Percentiles rank a stretch among this genome's conserved stretches.
Conservation (phyloP, 2,797 vertebrate genomes). For the Graptemys geographica region DNA sequence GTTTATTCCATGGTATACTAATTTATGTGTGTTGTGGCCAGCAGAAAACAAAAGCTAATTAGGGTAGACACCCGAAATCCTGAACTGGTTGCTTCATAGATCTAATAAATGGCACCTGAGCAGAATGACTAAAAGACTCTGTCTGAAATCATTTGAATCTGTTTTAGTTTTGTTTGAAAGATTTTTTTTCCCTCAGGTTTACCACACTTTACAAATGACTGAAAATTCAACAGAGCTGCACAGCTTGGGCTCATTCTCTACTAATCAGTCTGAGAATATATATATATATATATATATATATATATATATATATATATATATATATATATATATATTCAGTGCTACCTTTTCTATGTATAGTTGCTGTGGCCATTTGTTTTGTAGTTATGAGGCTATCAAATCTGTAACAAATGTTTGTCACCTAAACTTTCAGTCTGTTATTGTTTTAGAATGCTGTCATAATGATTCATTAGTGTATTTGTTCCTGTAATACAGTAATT, state of each 20-base stretch:
- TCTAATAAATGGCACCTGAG: neutral
- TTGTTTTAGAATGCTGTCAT: conserved; percentile 13
- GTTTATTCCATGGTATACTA: neutral
- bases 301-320: neutral
- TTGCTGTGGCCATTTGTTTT: neutral
- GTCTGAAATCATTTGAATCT: neutral
- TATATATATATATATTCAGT: neutral
- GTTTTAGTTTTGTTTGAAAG: neutral
- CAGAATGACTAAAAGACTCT: neutral
- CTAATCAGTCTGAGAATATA: too few species aligned
- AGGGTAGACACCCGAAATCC: neutral
- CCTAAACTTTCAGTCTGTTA: neutral
- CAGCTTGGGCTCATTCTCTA: too few species aligned
- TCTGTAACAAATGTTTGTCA: neutral
- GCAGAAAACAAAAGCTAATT: neutral
- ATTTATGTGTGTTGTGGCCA: neutral
- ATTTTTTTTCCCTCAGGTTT: neutral
- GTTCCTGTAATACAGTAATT: conserved; percentile 5
- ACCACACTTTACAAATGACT: neutral
- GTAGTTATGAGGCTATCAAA: neutral
- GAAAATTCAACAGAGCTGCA: neutral
- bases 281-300: neutral
- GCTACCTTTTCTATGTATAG: neutral
- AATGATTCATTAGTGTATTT: conserved; percentile 36
- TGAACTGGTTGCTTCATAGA: neutral